These are phyloP conservation scores for Grus americana DNA, from an alignment of 2,113 vertebrate genomes.

Conservation along the genomic window DNA sequence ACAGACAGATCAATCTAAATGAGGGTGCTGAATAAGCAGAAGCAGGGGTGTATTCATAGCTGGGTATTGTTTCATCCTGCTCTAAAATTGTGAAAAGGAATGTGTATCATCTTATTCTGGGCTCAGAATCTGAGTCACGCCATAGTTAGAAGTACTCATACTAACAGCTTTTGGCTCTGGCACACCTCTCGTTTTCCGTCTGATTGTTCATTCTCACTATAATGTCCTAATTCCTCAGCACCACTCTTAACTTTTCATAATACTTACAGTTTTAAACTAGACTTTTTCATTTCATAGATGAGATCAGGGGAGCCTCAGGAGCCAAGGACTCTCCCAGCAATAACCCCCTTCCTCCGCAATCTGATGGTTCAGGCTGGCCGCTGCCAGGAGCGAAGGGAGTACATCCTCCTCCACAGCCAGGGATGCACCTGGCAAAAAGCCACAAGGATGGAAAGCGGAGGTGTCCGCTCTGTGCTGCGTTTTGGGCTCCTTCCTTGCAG, in stretches of 20 bases:
- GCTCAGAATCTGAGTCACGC: slow-evolving; percentile 1
- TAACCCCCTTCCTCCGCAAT: background rate
- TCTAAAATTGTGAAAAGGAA: slow-evolving; percentile 45
- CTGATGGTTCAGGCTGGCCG: background rate
- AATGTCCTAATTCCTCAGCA: background rate
- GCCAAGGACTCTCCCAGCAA: background rate
- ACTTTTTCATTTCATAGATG: background rate
- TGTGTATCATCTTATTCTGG: background rate
- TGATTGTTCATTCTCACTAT: background rate
- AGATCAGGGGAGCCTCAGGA: background rate
- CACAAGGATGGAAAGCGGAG: background rate
- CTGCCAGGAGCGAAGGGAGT: background rate
- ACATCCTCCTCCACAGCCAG: background rate
- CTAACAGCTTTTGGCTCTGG: background rate
- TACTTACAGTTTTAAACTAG: background rate
- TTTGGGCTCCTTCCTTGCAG: background rate
- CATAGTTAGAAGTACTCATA: background rate
- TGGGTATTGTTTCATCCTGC: background rate
- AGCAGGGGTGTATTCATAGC: background rate
- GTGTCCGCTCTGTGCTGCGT: fast-evolving
- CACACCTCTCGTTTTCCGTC: background rate
- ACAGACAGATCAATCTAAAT: slow-evolving; percentile 8
- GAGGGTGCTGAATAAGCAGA: slow-evolving; percentile 46
- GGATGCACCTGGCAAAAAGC: background rate
- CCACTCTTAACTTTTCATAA: background rate